These are phyloP conservation scores for Lanius ludovicianus DNA, from an alignment of 2,113 vertebrate genomes.

Conservation along the genomic window DNA sequence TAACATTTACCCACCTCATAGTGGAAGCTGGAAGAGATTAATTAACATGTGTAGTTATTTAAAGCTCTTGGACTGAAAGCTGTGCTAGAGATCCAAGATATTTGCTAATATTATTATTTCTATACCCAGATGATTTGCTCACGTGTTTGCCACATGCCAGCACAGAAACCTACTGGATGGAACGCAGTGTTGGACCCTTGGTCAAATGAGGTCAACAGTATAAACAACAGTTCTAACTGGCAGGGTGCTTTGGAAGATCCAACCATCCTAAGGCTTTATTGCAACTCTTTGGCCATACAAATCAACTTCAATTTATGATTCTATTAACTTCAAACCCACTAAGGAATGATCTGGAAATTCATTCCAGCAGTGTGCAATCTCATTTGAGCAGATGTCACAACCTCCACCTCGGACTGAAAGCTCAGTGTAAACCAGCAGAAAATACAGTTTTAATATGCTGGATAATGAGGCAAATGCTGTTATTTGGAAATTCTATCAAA, in stretches of 20 bases:
- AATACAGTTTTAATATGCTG: not conserved
- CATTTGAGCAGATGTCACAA: conserved; percentile 7
- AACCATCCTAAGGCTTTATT: not conserved
- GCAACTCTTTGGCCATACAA: not conserved
- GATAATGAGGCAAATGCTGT: not conserved
- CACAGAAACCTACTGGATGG: not conserved
- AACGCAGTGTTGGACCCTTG: not conserved
- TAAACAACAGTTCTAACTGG: not conserved
- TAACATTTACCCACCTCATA: not conserved
- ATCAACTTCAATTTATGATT: conserved; percentile 18
- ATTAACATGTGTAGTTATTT: conserved; percentile 17
- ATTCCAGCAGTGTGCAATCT: not conserved
- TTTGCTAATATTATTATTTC: not conserved
- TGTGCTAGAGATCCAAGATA: not conserved
- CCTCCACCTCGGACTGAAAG: not conserved
- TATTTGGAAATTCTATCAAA: conserved; percentile 2
- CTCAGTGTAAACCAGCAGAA: not conserved
- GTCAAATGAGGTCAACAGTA: not conserved
- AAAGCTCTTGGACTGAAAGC: not conserved
- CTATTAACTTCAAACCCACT: not conserved
- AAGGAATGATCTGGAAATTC: not conserved
- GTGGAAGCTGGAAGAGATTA: conserved; percentile 7
- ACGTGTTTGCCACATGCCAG: not conserved
- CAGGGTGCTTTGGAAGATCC: not conserved
- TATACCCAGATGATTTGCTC: not conserved